Evolutionary conservation across 2,888 invertebrate genomes (phyloP).

Genomic region (Clistopyga incitator): DNA sequence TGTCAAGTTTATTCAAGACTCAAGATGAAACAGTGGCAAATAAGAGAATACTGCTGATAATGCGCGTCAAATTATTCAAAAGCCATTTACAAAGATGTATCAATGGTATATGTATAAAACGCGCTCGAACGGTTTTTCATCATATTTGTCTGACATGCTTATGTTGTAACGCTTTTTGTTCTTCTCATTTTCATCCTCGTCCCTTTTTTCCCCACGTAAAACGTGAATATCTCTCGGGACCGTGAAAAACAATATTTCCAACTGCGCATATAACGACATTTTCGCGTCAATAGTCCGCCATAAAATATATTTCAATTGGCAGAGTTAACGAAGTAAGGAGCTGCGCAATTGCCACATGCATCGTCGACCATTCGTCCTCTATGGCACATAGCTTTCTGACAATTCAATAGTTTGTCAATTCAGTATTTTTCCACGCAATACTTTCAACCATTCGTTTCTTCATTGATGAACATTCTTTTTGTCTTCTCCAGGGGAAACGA

Average conservation of each 20-base stretch:
- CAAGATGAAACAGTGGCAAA: constrained; percentile 43
- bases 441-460: background rate
- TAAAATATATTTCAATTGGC: background rate
- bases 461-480: constrained; percentile 69
- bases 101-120: constrained; percentile 40
- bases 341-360: constrained; percentile 17
- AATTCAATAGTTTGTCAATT: constrained; percentile 16
- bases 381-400: constrained; percentile 71
- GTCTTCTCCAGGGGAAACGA: constrained; percentile 76
- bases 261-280: background rate
- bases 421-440: constrained; percentile 26
- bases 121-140: constrained; percentile 41
- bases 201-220: background rate
- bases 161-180: background rate
- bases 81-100: constrained; percentile 44
- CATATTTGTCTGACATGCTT: constrained; percentile 7
- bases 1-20: constrained; percentile 25
- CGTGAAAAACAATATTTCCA: background rate
- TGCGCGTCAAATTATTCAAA: constrained; percentile 44
- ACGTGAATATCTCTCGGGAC: constrained; percentile 2
- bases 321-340: background rate
- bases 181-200: constrained; percentile 1
- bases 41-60: constrained; percentile 58
- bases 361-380: constrained; percentile 50
- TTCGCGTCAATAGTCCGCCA: background rate